These are phyloP conservation scores for Stegostoma tigrinum DNA, from an alignment of 2,113 vertebrate species.

Conservation along the genomic window DNA sequence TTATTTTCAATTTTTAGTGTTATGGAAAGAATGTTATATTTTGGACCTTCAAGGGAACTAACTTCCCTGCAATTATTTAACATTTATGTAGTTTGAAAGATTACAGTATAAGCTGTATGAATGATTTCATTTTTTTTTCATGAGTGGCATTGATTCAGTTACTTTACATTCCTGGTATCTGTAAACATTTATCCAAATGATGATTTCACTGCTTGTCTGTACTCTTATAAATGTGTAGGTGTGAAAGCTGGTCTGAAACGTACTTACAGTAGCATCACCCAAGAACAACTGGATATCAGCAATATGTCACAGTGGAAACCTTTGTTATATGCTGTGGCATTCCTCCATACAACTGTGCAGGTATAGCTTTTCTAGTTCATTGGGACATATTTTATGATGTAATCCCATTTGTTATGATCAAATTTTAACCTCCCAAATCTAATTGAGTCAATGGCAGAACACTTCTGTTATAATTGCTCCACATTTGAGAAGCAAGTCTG, in stretches of 20 bases:
- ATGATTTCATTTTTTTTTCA: background rate
- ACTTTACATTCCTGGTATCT: background rate
- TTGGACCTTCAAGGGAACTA: background rate
- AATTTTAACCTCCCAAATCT: background rate
- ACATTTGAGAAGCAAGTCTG: background rate
- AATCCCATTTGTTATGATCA: background rate
- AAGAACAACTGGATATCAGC: conserved; percentile 67
- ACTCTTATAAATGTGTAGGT: conserved; percentile 50
- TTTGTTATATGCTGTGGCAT: conserved; percentile 67
- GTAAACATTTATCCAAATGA: background rate
- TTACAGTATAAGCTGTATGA: background rate
- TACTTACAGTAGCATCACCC: conserved; percentile 63
- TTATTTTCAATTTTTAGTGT: background rate
- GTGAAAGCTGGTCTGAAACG: conserved; percentile 72
- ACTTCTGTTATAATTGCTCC: background rate
- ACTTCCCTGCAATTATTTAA: background rate
- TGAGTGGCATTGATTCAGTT: background rate
- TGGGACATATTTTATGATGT: background rate
- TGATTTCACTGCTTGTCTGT: background rate
- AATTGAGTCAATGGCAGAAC: background rate
- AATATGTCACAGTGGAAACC: conserved; percentile 71
- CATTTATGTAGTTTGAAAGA: background rate
- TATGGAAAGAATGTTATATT: background rate
- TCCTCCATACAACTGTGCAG: conserved; percentile 75
- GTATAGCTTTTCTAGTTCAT: conserved; percentile 42